These are phyloP conservation scores for Phyllostomus discolor DNA, from an alignment of 2,113 vertebrate species.

Conservation along the genomic window DNA sequence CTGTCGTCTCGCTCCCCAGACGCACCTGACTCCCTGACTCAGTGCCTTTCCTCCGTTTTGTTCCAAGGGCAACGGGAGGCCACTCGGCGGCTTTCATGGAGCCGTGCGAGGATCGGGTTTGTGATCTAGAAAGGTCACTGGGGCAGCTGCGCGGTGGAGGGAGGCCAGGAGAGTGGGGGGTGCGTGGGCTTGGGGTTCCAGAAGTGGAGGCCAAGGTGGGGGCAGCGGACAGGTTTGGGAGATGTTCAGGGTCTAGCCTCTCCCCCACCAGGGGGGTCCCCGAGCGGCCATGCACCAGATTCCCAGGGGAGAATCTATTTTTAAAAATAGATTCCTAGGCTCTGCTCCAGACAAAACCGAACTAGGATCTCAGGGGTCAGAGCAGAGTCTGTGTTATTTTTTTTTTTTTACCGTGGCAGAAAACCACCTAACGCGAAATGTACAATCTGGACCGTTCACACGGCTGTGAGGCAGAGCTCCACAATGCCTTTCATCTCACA, in stretches of 20 bases:
- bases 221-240: neutral
- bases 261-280: neutral
- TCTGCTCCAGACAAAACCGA: neutral
- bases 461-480: neutral
- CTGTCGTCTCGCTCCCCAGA: accelerated
- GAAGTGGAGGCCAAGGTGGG: accelerated
- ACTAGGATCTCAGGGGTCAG: neutral
- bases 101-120: neutral
- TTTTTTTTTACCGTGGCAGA: neutral
- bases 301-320: neutral
- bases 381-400: neutral
- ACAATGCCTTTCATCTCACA: neutral
- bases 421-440: neutral
- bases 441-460: neutral
- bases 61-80: neutral
- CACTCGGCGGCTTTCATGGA: neutral
- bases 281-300: neutral
- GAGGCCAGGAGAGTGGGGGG: neutral
- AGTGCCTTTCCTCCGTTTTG: neutral
- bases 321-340: neutral
- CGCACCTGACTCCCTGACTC: neutral
- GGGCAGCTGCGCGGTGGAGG: neutral
- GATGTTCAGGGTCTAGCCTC: neutral
- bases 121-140: neutral
- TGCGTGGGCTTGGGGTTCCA: neutral